phyloP scores from a whole-genome alignment of 2,797 vertebrate genomes.

The Lemur catta region DNA sequence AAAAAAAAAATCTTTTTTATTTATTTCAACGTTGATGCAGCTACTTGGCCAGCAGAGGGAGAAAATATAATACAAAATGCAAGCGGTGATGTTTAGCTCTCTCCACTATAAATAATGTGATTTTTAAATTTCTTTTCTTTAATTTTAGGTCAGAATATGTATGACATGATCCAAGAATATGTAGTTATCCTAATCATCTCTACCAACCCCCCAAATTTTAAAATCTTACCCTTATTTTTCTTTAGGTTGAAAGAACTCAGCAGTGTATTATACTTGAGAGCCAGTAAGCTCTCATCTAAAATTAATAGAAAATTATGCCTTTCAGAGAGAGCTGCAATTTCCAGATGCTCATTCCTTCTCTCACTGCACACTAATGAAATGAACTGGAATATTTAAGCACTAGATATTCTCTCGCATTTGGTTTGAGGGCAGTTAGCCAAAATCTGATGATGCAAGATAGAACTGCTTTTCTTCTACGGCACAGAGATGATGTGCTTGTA shows the following conservation, averaged over 20 bases:
- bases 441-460: not conserved
- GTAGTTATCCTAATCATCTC: slow-evolving; percentile 3
- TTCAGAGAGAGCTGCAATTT: slow-evolving; percentile 79
- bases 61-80: slow-evolving; percentile 76
- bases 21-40: slow-evolving; percentile 62
- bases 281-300: slow-evolving; percentile 79
- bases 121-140: not conserved
- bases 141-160: slow-evolving; percentile 33
- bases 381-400: slow-evolving; percentile 41
- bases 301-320: slow-evolving; percentile 82
- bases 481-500: not conserved
- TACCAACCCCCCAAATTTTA: not conserved
- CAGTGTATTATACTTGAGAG: slow-evolving; percentile 72
- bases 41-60: slow-evolving; percentile 83
- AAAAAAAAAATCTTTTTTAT: slow-evolving; percentile 58
- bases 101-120: not conserved
- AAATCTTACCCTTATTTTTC: not conserved
- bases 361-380: slow-evolving; percentile 73
- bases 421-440: not conserved
- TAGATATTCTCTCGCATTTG: not conserved
- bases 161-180: slow-evolving; percentile 55
- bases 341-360: slow-evolving; percentile 72
- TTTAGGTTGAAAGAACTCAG: slow-evolving; percentile 77
- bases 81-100: not conserved
- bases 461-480: not conserved